Percentiles rank a stretch among this genome's conserved stretches.
phyloP scores from a whole-genome alignment of 2,113 vertebrate genomes.

The Ranitomeya variabilis region DNA sequence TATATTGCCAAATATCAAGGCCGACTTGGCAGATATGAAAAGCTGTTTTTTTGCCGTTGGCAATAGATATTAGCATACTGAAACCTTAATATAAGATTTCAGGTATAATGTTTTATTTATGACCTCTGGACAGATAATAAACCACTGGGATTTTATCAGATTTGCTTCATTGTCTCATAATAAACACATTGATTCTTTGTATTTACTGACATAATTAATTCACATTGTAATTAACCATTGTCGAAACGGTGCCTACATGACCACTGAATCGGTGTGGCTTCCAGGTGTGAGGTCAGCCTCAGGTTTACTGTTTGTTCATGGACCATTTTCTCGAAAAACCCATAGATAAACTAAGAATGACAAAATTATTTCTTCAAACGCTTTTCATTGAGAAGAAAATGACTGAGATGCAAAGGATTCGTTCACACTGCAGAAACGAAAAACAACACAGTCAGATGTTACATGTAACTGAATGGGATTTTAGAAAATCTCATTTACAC shows the following conservation, averaged over 20 bases:
- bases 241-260: no score
- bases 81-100: background rate
- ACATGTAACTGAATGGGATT: background rate
- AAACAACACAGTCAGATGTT: background rate
- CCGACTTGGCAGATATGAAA: background rate
- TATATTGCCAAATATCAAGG: slow-evolving; percentile 28
- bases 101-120: slow-evolving; percentile 3
- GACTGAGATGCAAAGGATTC: background rate
- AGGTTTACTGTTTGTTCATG: background rate
- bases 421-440: background rate
- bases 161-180: background rate
- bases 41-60: slow-evolving; percentile 12
- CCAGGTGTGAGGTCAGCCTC: background rate
- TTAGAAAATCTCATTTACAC: background rate
- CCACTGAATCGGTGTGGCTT: no score
- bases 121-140: background rate
- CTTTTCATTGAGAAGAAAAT: background rate
- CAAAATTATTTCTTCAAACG: background rate
- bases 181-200: background rate
- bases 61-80: background rate
- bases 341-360: background rate
- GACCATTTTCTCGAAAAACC: background rate
- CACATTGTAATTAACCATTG: background rate
- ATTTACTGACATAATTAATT: background rate
- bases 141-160: background rate